Evolutionary conservation across 2,797 vertebrate genomes (phyloP), one percentile per base, ranked within the genome.

Genomic region (Percopsis omiscomaycus): DNA sequence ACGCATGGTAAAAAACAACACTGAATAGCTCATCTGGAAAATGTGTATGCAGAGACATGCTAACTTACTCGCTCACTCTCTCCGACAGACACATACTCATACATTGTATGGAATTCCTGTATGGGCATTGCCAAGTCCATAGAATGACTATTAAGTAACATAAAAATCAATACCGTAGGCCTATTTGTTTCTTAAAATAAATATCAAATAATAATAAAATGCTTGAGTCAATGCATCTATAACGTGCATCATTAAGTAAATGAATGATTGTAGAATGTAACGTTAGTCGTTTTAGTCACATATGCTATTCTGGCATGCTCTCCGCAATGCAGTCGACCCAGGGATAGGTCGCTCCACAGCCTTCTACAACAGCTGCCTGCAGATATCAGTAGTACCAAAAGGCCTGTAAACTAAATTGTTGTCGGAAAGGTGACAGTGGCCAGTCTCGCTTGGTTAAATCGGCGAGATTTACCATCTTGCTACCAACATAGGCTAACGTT

Each of bases 271-370:
- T 22, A 22, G 1, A 22, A 22, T 22, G 22, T 22, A 22, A 22
- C 22, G 22, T 22, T 22, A 6, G 32, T 37, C 32, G 32, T 37
- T 37, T 37, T 42, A 69, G 46, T 55, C 57, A 61, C 51, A 68
- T 56, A 47, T 69, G 66, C 49, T 63, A 14, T 56, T 67, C 64
- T 83, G 61, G 55, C 65, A 69, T 73, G 73, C 59, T 72, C 74
- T 83, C 85, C 82, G 84, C 88, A 89, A 81, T 90, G 86, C 87
- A 86, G 88, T 81, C 78, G 66, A 64, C 58, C 72, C 22, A 58
- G 58, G 50, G 71, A 45, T 22, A 80, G 77, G 67, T 71, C 74
- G 81, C 77, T 75, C 72, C 75, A 64, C 78, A 84, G 66, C 69
- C 83, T 57, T 37, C 48, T 27, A 58, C 60, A 62, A 61, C 69